Evolutionary conservation across 2,797 vertebrate genomes (phyloP).

Genomic region (Pangasius krempfi): DNA sequence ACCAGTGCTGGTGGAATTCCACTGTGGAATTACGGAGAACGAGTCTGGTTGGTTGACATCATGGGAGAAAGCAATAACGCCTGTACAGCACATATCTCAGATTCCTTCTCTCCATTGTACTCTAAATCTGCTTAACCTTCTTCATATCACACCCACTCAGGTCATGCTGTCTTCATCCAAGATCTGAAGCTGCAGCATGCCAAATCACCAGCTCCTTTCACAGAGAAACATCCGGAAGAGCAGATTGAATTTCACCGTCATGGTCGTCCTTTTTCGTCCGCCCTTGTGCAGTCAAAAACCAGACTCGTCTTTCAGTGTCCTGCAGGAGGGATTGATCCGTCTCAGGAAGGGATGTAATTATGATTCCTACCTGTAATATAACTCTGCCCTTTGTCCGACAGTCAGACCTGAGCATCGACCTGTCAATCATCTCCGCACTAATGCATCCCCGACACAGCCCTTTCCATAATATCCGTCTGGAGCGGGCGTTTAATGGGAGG

Average conservation of each 20-base stretch:
- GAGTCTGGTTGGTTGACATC: neutral
- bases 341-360: conserved; percentile 44
- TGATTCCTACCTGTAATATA: conserved; percentile 51
- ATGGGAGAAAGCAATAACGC: neutral
- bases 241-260: conserved; percentile 16
- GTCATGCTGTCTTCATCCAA: neutral
- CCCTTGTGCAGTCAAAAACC: conserved; percentile 47
- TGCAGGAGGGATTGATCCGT: conserved; percentile 50
- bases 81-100: neutral
- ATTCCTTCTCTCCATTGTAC: neutral
- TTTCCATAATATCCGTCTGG: conserved; percentile 20
- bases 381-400: conserved; percentile 48
- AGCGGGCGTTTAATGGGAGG: conserved; percentile 10
- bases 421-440: conserved; percentile 47
- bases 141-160: neutral
- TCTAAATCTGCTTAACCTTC: neutral
- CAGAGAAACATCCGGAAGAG: conserved; percentile 23
- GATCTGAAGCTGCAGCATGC: neutral
- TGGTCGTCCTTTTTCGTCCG: conserved; percentile 37
- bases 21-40: neutral
- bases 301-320: conserved; percentile 47
- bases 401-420: conserved; percentile 19
- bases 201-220: neutral
- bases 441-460: conserved; percentile 32
- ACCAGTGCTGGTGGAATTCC: neutral